Base-by-base conservation (phyloP, 2,797 vertebrate species). In the Rallus crepitans region DNA sequence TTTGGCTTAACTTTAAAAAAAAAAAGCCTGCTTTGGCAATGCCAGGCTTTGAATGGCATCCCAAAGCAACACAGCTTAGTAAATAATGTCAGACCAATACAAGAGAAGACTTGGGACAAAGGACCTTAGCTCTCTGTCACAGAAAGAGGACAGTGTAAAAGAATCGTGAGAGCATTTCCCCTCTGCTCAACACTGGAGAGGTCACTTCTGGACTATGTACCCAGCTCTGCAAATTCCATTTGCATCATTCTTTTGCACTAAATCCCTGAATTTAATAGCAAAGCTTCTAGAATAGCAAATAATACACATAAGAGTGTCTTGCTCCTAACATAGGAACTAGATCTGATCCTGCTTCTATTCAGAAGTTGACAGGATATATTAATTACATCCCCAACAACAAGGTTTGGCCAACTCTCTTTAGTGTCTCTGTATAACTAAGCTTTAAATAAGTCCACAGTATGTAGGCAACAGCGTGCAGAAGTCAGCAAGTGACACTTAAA, bases 401-500 rank as follows among this genome's bases (percentile, higher is more conserved):
- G 66, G 50, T 89, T 87, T 94, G 93, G 64, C 77, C 68, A 82
- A 55, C 68, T 71, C 15, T 82, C 42, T 96, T 93, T 65, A 82
- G 66, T 90, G 69, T 30, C 61, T 89, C 52, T 63, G 70, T 56
- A 9, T 7, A 94, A 82, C 52, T 60, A 84, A 79, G 55, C 53
- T 82, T 63, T 86, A 89, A 92, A 50, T 69, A 90, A 87, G 77
- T 35, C 78, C 77, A 59, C 14, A 72, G 79, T 91, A 94, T 33
- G 79, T 60, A 94, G 73, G 90, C 86, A 93, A 61, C 55, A 80
- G 90, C 8, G 69, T 66, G 82, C 48, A 90, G 68, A 64, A 94
- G 84, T 59, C 91, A 88, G 91, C 72, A 87, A 96, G 94, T 92
- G 88, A 64, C 90, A 94, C 87, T 94, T 81, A 37, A 91, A 94